These are phyloP conservation scores for Eupeodes corollae DNA, from an alignment of 1,140 invertebrate genomes.

Conservation along the genomic window DNA sequence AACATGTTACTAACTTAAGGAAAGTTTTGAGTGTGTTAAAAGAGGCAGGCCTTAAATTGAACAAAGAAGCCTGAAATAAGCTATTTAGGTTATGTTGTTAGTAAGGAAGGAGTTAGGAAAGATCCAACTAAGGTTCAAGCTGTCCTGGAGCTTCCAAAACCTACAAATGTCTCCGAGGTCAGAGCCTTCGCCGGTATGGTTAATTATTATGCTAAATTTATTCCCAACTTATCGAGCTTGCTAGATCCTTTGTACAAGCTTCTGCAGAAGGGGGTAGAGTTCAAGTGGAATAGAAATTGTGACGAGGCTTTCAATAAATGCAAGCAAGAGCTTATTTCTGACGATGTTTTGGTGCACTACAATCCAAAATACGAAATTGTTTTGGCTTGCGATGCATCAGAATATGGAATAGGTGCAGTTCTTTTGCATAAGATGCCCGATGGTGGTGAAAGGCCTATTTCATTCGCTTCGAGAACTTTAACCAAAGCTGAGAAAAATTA, in stretches of 20 bases:
- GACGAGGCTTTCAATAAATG: slow-evolving; percentile 13
- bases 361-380: background rate
- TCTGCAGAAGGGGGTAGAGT: slow-evolving; percentile 12
- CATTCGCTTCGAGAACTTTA: slow-evolving; percentile 37
- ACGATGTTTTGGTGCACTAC: too few relatives aligned
- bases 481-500: slow-evolving; percentile 36
- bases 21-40: slow-evolving; percentile 9
- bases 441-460: slow-evolving; percentile 32
- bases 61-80: slow-evolving; percentile 19
- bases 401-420: slow-evolving; percentile 16
- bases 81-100: slow-evolving; percentile 30
- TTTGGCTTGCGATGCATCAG: slow-evolving; percentile 13
- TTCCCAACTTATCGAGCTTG: slow-evolving; percentile 9
- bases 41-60: slow-evolving; percentile 15
- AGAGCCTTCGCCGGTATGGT: slow-evolving; percentile 18
- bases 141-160: slow-evolving; percentile 14
- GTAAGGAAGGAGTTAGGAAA: slow-evolving; percentile 18
- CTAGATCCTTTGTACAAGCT: slow-evolving; percentile 10
- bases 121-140: slow-evolving; percentile 11
- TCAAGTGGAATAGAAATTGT: slow-evolving; percentile 14
- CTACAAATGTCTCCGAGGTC: slow-evolving; percentile 14
- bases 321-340: slow-evolving; percentile 8
- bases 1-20: slow-evolving; percentile 14
- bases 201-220: slow-evolving; percentile 18
- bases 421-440: slow-evolving; percentile 22